Percentiles rank a stretch among this genome's conserved stretches.
Evolutionary conservation across 2,797 vertebrate genomes (phyloP).

Genomic region (Oreochromis mossambicus): DNA sequence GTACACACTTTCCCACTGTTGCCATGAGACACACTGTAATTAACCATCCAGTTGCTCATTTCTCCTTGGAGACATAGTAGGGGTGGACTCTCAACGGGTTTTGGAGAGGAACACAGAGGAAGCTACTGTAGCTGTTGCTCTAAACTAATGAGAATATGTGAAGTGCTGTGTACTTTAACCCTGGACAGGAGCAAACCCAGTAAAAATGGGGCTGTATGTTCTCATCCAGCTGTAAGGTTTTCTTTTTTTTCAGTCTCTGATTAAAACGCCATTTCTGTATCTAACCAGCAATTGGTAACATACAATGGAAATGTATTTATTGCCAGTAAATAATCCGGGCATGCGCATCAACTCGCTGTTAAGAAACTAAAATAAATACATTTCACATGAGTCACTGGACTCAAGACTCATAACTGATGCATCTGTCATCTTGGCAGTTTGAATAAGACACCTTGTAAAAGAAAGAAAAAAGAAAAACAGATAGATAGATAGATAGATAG

Average conservation of each 20-base stretch:
- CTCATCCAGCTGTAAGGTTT: neutral
- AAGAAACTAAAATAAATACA: slow-evolving; percentile 12
- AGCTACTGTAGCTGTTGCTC: slow-evolving; percentile 9
- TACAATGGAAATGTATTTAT: neutral
- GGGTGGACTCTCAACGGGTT: slow-evolving; percentile 45
- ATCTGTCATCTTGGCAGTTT: slow-evolving; percentile 16
- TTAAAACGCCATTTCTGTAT: neutral
- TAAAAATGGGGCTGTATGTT: neutral
- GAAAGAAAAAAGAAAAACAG: neutral
- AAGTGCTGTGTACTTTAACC: neutral
- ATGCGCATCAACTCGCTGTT: neutral
- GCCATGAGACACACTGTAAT: slow-evolving; percentile 71
- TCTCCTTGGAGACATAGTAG: slow-evolving; percentile 52
- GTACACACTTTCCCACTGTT: slow-evolving; percentile 45
- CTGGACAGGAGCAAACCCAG: neutral
- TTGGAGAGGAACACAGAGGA: slow-evolving; percentile 9
- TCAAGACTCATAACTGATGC: slow-evolving; percentile 22
- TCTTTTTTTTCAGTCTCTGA: neutral
- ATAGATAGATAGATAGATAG: neutral
- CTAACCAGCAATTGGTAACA: neutral
- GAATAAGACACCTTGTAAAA: neutral
- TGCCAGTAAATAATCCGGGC: slow-evolving; percentile 13
- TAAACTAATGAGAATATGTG: slow-evolving; percentile 14
- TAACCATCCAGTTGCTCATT: slow-evolving; percentile 63
- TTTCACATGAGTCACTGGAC: slow-evolving; percentile 37